Evolutionary conservation across 2,888 invertebrate species (phyloP).

Genomic region (Gandaritis pyraliata): DNA sequence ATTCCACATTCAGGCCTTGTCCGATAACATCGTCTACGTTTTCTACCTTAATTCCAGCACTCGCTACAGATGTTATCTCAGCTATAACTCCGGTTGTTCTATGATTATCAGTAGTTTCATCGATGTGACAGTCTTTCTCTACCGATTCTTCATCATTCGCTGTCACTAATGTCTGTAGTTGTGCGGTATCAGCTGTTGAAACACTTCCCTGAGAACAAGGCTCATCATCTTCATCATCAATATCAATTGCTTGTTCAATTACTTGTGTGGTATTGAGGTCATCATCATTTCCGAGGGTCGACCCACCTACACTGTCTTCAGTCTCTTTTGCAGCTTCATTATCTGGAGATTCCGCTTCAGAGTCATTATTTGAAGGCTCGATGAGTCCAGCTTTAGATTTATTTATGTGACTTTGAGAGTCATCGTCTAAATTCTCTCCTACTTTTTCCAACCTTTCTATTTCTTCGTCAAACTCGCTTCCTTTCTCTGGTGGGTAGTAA

Average conservation of each 20-base stretch:
- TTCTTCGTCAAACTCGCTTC: constrained; percentile 32
- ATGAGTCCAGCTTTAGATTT: constrained; percentile 6
- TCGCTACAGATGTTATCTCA: constrained; percentile 21
- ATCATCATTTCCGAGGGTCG: not conserved
- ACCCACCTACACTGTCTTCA: constrained; percentile 3
- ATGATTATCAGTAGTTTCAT: not conserved
- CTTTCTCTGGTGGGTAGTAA: constrained; percentile 21
- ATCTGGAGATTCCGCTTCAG: not conserved
- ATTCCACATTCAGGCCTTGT: not conserved
- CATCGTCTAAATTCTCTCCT: constrained; percentile 28
- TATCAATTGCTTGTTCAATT: constrained; percentile 28
- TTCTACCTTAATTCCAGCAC: constrained; percentile 26
- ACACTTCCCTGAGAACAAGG: not conserved
- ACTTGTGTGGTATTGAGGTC: not conserved
- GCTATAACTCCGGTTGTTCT: constrained; percentile 7
- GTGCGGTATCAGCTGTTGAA: constrained; percentile 3
- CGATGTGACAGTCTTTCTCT: constrained; percentile 4
- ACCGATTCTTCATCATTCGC: not conserved
- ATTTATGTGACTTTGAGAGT: not conserved
- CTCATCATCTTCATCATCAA: constrained; percentile 33
- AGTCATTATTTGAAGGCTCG: constrained; percentile 7
- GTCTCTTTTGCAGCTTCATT: constrained; percentile 13
- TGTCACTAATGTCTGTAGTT: not conserved
- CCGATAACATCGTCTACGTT: constrained; percentile 17
- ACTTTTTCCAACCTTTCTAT: constrained; percentile 32